Percentiles rank a stretch among this genome's conserved stretches.
Evolutionary conservation across 2,888 invertebrate species (phyloP).

Genomic region (Thelaira solivaga): DNA sequence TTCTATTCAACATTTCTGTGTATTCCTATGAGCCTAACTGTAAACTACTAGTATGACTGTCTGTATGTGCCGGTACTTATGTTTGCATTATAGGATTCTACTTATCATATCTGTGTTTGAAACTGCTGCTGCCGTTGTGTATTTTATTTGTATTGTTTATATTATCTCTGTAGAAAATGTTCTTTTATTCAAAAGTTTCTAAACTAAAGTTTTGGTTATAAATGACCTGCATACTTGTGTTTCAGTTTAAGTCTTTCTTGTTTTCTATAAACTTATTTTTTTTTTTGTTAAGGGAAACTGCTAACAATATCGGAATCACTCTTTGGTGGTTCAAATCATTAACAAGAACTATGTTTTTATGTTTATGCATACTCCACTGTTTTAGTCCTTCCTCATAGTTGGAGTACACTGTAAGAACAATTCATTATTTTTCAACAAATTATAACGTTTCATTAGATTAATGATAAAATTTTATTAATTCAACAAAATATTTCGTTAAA

Average conservation of each 20-base stretch:
- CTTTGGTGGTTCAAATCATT: slow-evolving; percentile 44
- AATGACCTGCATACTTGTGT: slow-evolving; percentile 38
- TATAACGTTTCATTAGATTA: too few species aligned
- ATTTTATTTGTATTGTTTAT: slow-evolving; percentile 56
- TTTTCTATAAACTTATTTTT: background rate
- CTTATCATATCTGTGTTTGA: background rate
- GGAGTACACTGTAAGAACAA: too few species aligned
- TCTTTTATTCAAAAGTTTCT: slow-evolving; percentile 48
- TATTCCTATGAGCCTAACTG: slow-evolving; percentile 6
- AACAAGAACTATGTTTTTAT: slow-evolving; percentile 50
- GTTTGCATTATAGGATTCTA: too few species aligned
- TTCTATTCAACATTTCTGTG: slow-evolving; percentile 13
- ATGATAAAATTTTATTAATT: too few species aligned
- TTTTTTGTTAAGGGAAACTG: background rate
- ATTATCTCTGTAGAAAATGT: slow-evolving; percentile 30
- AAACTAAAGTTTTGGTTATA: slow-evolving; percentile 35
- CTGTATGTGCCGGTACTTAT: slow-evolving; percentile 11
- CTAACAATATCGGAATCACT: slow-evolving; percentile 24
- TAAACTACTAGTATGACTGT: background rate
- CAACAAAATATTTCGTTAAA: too few species aligned
- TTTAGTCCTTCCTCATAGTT: too few species aligned
- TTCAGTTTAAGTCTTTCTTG: slow-evolving; percentile 1
- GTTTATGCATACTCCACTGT: too few species aligned
- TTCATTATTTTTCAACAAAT: too few species aligned
- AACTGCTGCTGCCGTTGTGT: slow-evolving; percentile 1